Evolutionary conservation across 2,113 vertebrate species (phyloP).

Genomic region (Chloropsis cyanopogon): DNA sequence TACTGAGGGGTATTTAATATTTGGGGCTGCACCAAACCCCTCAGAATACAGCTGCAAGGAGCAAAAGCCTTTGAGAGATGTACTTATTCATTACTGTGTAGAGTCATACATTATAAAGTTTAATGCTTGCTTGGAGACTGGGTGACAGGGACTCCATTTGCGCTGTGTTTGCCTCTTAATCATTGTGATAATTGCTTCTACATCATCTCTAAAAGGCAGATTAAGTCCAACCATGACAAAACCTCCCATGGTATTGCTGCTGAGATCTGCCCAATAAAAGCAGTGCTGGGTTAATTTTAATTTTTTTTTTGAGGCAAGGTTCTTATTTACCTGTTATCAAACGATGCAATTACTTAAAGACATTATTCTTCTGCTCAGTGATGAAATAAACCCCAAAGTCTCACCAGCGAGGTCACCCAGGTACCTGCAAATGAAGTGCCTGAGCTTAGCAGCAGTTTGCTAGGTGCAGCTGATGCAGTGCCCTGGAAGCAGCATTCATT

Average conservation of each 20-base stretch:
- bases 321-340: not conserved
- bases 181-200: slow-evolving; percentile 2
- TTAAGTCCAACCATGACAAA: slow-evolving; percentile 2
- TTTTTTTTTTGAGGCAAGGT: not conserved
- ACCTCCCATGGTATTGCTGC: not conserved
- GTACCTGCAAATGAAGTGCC: not conserved
- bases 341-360: not conserved
- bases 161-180: not conserved
- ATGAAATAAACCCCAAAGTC: not conserved
- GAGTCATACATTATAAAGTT: not conserved
- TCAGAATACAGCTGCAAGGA: not conserved
- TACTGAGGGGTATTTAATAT: not conserved
- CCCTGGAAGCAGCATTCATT: not conserved
- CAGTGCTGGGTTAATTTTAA: accelerated
- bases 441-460: not conserved
- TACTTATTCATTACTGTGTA: not conserved
- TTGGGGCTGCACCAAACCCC: not conserved
- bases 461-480: not conserved
- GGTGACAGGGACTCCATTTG: not conserved
- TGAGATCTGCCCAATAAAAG: not conserved
- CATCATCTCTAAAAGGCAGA: not conserved
- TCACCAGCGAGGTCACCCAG: not conserved
- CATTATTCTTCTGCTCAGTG: not conserved
- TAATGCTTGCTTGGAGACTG: not conserved
- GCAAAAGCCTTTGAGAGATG: not conserved